Base-by-base conservation (phyloP, 2,888 invertebrate genomes). In the Rhogogaster chlorosoma region DNA sequence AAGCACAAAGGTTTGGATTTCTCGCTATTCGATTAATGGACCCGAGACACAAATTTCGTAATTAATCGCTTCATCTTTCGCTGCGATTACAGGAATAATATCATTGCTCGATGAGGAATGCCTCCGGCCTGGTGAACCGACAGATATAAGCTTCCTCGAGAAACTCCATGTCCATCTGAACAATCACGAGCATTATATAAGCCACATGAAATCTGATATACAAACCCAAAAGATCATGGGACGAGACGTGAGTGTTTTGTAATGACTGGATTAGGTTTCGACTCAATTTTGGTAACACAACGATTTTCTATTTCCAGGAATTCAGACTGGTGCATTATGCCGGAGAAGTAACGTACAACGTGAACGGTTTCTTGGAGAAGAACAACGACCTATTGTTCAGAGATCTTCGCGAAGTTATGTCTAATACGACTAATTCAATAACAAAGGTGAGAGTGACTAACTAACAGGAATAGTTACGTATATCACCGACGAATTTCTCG, bases 301-400 rank as follows among this genome's bases (percentile, higher is more conserved):
- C 83, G n/a, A 73, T 64, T 73, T 80, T 75, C 32, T 83, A 71
- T 89, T 93, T 94, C 15, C 91, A 98, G 97, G 98, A 98, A 94
- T 99, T 99, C 94, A 96, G 97, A 89, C 94, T 99, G 86, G 95
- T 97, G 26, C 99, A 99, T 94, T 99, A 98, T 93, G 99, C 99
- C 4, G 99, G 99, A 0, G 97, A 98, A 90, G 99, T 99, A 42
- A 98, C 98, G 0, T 99, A 99, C 94, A 97, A 96, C 90, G 96
- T 98, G 0, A 95, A 95, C 86, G 97, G 97, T 0, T 99, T 99
- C 94, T 94, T 99, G 86, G 98, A 99, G 93, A 99, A 99, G 94
- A 99, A 99, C 94, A 99, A 98, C 93, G 98, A 99, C 93, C 94
- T 98, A 71, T 94, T 99, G 53, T 99, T 97, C 95, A 94, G 98